Percentiles rank a stretch among this genome's conserved stretches.
Evolutionary conservation across 2,113 vertebrate genomes (phyloP).

Genomic region (Corythaeola cristata): DNA sequence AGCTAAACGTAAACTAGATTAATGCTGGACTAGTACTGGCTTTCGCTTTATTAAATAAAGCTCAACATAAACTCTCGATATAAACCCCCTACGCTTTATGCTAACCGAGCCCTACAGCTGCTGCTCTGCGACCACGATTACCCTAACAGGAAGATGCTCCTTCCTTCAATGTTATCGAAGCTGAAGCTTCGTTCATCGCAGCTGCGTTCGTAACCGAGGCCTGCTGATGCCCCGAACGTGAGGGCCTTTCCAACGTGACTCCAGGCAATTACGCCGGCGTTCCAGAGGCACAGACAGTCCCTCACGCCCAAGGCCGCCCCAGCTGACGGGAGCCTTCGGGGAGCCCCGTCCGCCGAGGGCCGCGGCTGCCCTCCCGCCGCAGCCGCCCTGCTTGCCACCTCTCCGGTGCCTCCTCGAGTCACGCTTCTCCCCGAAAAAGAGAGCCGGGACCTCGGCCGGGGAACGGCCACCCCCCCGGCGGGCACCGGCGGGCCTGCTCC

Average conservation of each 20-base stretch:
- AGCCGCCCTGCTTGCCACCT: neutral
- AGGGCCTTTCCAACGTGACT: accelerated
- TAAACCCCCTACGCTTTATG: accelerated
- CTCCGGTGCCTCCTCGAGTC: neutral
- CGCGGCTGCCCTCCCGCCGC: neutral
- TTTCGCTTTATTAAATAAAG: neutral
- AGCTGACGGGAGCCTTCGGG: neutral
- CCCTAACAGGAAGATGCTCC: accelerated
- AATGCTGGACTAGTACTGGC: neutral
- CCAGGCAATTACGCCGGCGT: accelerated
- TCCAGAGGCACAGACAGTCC: neutral
- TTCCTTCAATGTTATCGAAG: accelerated
- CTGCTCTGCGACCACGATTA: neutral
- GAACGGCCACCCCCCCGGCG: neutral
- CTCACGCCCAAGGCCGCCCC: neutral
- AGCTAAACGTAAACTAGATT: neutral
- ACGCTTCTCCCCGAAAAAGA: neutral
- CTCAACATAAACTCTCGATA: accelerated
- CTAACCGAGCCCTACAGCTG: neutral
- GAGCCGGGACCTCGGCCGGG: neutral
- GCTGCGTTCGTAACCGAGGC: neutral
- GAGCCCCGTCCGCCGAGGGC: too few relatives aligned
- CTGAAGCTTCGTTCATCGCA: neutral
- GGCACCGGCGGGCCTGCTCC: neutral
- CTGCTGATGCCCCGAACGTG: accelerated